Evolutionary conservation across 2,113 vertebrate species (phyloP).

Genomic region (Pseudopipra pipra): DNA sequence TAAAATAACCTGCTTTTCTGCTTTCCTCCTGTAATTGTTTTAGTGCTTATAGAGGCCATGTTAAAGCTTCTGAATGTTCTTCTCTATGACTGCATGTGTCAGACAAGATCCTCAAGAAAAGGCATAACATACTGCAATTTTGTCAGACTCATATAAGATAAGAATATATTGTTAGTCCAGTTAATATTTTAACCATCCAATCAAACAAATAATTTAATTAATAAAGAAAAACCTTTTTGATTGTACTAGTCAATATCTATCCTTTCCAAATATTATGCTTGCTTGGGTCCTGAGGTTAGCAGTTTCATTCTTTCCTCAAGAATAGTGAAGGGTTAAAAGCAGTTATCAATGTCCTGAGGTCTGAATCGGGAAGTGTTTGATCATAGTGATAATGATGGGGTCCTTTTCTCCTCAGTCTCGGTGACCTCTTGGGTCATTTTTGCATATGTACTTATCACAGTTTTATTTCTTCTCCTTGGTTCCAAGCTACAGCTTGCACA

Average conservation of each 20-base stretch:
- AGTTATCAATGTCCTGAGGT: rapidly evolving
- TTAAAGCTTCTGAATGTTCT: background rate
- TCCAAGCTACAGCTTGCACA: background rate
- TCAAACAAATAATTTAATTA: background rate
- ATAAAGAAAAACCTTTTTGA: background rate
- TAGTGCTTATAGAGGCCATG: background rate
- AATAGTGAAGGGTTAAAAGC: background rate
- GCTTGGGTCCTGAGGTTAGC: background rate
- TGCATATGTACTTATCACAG: background rate
- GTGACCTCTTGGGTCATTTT: background rate
- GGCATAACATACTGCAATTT: background rate
- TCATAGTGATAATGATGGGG: background rate
- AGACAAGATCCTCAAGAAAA: background rate
- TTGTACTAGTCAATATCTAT: background rate
- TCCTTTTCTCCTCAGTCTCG: background rate
- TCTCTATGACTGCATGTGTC: background rate
- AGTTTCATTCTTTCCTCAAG: background rate
- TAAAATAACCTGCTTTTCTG: background rate
- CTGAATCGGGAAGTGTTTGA: background rate
- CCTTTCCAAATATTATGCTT: background rate
- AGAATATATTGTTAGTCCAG: background rate
- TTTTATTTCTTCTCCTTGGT: background rate
- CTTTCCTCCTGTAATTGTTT: background rate
- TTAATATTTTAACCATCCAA: background rate
- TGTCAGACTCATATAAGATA: background rate